These are phyloP conservation scores for Phasia obesa DNA, from an alignment of 2,888 invertebrate genomes.

Conservation along the genomic window DNA sequence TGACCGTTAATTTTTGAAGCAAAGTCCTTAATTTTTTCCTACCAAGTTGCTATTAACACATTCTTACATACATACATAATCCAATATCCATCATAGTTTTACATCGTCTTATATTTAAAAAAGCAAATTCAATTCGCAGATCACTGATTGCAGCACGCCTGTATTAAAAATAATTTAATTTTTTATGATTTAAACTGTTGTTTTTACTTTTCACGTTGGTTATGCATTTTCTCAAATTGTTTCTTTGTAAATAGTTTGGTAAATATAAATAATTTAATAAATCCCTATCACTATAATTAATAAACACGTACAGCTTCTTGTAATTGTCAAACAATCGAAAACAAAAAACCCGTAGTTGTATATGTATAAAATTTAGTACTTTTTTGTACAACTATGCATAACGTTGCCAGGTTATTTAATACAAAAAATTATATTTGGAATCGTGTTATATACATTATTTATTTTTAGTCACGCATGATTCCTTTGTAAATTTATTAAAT, in stretches of 20 bases:
- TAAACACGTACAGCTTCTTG: slow-evolving; percentile 69
- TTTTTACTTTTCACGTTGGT: no score
- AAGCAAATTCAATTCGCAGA: not conserved
- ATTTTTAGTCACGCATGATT: no score
- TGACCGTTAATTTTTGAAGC: not conserved
- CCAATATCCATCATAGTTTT: not conserved
- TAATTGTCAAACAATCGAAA: slow-evolving; percentile 58
- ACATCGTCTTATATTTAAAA: not conserved
- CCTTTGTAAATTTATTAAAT: no score
- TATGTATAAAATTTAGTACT: not conserved
- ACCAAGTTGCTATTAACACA: not conserved
- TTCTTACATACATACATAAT: not conserved
- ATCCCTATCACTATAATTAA: slow-evolving; percentile 47
- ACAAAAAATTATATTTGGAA: no score
- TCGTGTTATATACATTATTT: no score
- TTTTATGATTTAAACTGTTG: no score
- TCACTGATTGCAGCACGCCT: not conserved
- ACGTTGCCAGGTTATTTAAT: slow-evolving; percentile 55
- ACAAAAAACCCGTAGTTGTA: slow-evolving; percentile 33
- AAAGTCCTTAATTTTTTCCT: not conserved
- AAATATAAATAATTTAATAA: slow-evolving; percentile 22
- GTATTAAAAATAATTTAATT: not conserved
- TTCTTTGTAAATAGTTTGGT: no score
- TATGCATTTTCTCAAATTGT: no score
- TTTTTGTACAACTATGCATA: slow-evolving; percentile 26